These are phyloP conservation scores for Macrochelys suwanniensis DNA, from an alignment of 2,797 vertebrate species.

Conservation along the genomic window DNA sequence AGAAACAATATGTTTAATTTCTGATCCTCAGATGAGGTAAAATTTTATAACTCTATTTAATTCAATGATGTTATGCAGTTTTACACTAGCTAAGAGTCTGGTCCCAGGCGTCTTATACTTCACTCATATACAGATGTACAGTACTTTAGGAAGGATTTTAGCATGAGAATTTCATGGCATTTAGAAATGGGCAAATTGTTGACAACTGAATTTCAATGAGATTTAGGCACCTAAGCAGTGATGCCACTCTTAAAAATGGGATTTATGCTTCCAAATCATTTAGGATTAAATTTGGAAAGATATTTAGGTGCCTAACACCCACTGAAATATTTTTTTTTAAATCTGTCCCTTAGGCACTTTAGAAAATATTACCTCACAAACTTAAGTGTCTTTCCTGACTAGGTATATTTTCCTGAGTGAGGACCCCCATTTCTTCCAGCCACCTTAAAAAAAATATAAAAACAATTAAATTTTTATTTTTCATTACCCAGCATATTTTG, in stretches of 20 bases:
- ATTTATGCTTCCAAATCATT: background rate
- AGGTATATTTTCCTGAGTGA: background rate
- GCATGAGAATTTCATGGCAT: background rate
- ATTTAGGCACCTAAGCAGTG: background rate
- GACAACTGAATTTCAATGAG: background rate
- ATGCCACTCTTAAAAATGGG: background rate
- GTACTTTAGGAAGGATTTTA: background rate
- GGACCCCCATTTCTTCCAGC: background rate
- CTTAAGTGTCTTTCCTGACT: too few relatives aligned
- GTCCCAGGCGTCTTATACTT: background rate
- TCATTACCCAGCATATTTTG: background rate
- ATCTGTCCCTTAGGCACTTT: too few relatives aligned
- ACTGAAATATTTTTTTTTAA: too few relatives aligned
- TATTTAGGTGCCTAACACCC: too few relatives aligned
- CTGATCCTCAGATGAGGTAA: background rate
- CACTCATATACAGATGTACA: background rate
- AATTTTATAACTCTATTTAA: background rate
- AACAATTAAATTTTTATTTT: background rate
- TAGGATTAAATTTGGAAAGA: background rate
- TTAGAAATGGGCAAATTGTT: background rate
- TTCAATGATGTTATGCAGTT: background rate
- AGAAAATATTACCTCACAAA: too few relatives aligned
- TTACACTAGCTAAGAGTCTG: background rate
- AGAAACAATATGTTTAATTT: constrained; percentile 7
- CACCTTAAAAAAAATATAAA: background rate